Conservation (phyloP, 37 sponge, comb jelly and placozoan genomes). For the Eunapius fragilis region DNA sequence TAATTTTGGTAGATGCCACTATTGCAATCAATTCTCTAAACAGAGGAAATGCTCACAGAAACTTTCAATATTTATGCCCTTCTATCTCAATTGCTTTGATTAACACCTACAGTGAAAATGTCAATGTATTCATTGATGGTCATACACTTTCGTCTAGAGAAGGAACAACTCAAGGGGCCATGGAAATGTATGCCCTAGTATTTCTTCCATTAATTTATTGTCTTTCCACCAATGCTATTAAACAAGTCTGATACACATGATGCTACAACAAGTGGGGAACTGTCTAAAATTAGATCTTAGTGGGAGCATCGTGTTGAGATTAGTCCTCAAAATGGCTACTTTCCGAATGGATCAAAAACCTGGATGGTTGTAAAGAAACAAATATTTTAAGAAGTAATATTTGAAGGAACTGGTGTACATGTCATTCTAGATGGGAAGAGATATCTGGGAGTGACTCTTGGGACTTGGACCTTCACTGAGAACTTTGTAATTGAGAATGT, state of each 20-base stretch:
- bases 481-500: conserved; percentile 35
- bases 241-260: conserved; percentile 11
- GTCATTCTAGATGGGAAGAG: conserved; percentile 31
- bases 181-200: conserved; percentile 2
- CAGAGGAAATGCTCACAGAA: too few species aligned
- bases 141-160: neutral
- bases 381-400: neutral
- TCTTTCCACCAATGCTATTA: neutral
- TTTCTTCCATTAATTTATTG: conserved; percentile 3
- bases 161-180: conserved; percentile 15
- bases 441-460: conserved; percentile 45
- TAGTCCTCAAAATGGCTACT: too few species aligned
- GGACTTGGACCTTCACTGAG: conserved; percentile 10
- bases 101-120: neutral
- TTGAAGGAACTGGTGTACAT: conserved; percentile 34
- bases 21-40: conserved; percentile 5
- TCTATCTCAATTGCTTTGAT: neutral
- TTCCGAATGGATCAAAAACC: conserved; percentile 18
- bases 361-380: conserved; percentile 39
- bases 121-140: neutral
- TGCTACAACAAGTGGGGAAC: conserved; percentile 1
- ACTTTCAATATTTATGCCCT: neutral
- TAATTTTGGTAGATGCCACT: neutral
- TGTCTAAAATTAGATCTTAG: neutral
- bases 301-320: too few species aligned